Conservation (phyloP, 2,888 invertebrate species). For the Mimas tiliae region DNA sequence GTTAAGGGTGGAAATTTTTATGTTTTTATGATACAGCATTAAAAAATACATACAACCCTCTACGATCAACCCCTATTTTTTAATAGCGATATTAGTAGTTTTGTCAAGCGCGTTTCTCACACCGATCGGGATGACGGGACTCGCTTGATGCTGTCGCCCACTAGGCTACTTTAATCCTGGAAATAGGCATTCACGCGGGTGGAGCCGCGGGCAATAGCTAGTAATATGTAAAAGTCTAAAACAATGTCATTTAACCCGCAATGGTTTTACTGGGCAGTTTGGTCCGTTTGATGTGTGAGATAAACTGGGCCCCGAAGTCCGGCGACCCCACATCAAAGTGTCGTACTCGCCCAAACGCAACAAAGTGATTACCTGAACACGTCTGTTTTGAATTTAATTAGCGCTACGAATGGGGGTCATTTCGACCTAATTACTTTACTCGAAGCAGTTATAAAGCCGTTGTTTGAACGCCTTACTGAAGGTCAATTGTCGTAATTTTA, state of each 20-base stretch:
- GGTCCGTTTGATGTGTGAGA: neutral
- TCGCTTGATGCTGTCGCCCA: too few species aligned
- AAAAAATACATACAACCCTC: too few species aligned
- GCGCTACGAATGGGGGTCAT: conserved; percentile 6
- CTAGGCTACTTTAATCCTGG: too few species aligned
- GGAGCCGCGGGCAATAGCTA: too few species aligned
- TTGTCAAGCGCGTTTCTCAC: too few species aligned
- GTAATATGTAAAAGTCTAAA: neutral
- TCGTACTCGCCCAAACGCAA: neutral
- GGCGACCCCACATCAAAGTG: neutral
- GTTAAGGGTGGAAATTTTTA: too few species aligned
- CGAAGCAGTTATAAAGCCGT: neutral
- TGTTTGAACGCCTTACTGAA: conserved; percentile 8
- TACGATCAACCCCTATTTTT: too few species aligned
- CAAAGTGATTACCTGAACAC: conserved; percentile 14
- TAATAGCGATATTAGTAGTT: too few species aligned
- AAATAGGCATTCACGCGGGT: too few species aligned
- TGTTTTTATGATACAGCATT: too few species aligned
- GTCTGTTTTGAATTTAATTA: conserved; percentile 12
- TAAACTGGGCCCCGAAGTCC: neutral
- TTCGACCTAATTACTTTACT: conserved; percentile 11
- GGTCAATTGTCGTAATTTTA: too few species aligned
- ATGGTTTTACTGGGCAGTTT: neutral
- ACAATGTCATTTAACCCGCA: neutral
- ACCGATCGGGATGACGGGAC: too few species aligned